Evolutionary conservation across 2,113 vertebrate genomes (phyloP).

Genomic region (Trogon melanurus): DNA sequence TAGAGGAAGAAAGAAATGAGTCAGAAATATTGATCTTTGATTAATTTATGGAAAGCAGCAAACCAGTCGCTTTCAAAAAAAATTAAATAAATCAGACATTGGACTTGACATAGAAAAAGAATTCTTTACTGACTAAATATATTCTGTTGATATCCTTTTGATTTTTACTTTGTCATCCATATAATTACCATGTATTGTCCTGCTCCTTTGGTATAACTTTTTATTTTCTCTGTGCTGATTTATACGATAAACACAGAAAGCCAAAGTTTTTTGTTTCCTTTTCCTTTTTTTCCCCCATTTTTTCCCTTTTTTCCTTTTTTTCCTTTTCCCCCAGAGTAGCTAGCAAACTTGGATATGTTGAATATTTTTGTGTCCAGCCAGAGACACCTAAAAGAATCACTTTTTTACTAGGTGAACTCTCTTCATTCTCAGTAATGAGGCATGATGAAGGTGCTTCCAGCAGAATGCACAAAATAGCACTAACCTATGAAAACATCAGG

Average conservation of each 20-base stretch:
- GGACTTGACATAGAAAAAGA: background rate
- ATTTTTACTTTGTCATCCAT: background rate
- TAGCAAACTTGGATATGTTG: background rate
- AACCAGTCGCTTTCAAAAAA: background rate
- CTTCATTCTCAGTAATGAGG: background rate
- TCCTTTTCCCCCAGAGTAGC: background rate
- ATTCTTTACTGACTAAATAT: background rate
- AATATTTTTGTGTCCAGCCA: background rate
- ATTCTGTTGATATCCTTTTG: background rate
- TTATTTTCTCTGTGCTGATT: background rate
- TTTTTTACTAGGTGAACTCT: background rate
- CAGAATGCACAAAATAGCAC: background rate
- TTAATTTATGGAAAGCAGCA: background rate
- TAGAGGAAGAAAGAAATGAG: background rate
- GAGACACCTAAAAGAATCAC: background rate
- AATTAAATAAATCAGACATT: background rate
- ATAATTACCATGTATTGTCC: background rate
- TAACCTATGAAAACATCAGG: background rate
- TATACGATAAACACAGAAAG: background rate
- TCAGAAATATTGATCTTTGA: background rate
- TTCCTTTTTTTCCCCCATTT: background rate
- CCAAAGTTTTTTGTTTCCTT: background rate
- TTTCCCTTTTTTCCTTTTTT: background rate
- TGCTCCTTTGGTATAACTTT: background rate
- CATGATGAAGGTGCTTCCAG: background rate